Percentiles rank a stretch among this genome's conserved stretches.
Conservation (phyloP, 35 echinoderm and acorn worm genomes). For the Holothuria glaberrima region DNA sequence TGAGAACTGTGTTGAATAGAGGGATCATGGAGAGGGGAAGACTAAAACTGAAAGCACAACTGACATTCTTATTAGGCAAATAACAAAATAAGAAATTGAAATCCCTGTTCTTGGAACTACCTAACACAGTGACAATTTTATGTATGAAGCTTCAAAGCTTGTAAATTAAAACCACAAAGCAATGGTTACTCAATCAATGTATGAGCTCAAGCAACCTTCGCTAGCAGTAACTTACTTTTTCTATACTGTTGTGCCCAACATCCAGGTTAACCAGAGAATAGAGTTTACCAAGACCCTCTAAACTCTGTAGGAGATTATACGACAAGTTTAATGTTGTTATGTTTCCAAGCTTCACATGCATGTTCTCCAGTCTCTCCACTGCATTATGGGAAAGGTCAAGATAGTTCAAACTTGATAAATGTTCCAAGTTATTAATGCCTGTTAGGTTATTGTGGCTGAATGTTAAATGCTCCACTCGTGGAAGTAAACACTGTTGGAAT, state of each 20-base stretch:
- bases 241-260: constrained; percentile 84
- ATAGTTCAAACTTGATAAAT: constrained; percentile 72
- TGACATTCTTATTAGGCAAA: too few species aligned
- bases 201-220: too few species aligned
- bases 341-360: constrained; percentile 89
- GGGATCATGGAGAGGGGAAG: too few species aligned
- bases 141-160: too few species aligned
- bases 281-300: constrained; percentile 79
- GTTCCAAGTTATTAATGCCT: constrained; percentile 72
- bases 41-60: too few species aligned
- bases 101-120: too few species aligned
- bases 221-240: constrained; percentile 88
- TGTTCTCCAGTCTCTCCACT: constrained; percentile 62
- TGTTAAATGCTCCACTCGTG: constrained; percentile 76
- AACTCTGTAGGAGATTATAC: constrained; percentile 71
- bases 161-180: too few species aligned
- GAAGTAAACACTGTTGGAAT: constrained; percentile 72
- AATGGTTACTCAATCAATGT: too few species aligned
- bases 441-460: constrained; percentile 81
- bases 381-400: constrained; percentile 88
- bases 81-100: too few species aligned
- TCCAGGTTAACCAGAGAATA: constrained; percentile 92
- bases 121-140: too few species aligned
- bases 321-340: constrained; percentile 79
- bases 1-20: too few species aligned